Percentiles rank a stretch among this genome's conserved stretches.
These are phyloP conservation scores for Riptortus pedestris DNA, from an alignment of 1,140 invertebrate genomes.

Conservation along the genomic window DNA sequence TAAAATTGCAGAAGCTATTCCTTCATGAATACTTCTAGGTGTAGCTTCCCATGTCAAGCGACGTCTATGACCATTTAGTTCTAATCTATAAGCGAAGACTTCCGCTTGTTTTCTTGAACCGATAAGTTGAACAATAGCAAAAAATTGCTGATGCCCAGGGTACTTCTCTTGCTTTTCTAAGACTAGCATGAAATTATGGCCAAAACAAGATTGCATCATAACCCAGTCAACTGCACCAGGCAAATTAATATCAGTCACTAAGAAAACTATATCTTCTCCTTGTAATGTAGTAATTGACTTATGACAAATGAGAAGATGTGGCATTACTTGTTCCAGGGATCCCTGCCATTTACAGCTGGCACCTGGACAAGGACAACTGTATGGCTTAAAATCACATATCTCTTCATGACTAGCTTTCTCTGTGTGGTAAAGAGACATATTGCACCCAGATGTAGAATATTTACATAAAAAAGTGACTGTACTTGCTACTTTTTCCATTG, in stretches of 20 bases:
- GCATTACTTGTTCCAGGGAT: constrained; percentile 92
- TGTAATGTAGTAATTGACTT: constrained; percentile 98
- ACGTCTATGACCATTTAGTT: constrained; percentile 87
- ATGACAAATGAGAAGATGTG: constrained; percentile 92
- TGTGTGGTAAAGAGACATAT: constrained; percentile 81
- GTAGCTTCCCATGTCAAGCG: constrained; percentile 98
- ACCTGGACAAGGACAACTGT: constrained; percentile 95
- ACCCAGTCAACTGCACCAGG: constrained; percentile 99
- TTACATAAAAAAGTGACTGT: constrained; percentile 98
- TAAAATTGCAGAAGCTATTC: constrained; percentile 91
- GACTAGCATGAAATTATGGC: constrained; percentile 97
- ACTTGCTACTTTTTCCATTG: constrained; percentile 98
- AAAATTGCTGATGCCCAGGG: constrained; percentile 96
- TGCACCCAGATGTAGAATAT: constrained; percentile 93
- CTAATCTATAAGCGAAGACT: constrained; percentile 95
- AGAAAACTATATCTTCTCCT: constrained; percentile 89
- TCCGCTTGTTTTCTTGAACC: constrained; percentile 97
- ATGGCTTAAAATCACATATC: constrained; percentile 92
- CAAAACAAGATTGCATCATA: constrained; percentile 99
- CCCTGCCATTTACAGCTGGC: constrained; percentile 99
- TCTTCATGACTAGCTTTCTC: constrained; percentile 98
- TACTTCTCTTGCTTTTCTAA: constrained; percentile 98
- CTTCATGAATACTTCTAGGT: constrained; percentile 96
- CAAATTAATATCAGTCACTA: constrained; percentile 98
- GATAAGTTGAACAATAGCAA: constrained; percentile 98